These are phyloP conservation scores for Sebastes minor DNA, from an alignment of 2,797 vertebrate species.

Conservation along the genomic window DNA sequence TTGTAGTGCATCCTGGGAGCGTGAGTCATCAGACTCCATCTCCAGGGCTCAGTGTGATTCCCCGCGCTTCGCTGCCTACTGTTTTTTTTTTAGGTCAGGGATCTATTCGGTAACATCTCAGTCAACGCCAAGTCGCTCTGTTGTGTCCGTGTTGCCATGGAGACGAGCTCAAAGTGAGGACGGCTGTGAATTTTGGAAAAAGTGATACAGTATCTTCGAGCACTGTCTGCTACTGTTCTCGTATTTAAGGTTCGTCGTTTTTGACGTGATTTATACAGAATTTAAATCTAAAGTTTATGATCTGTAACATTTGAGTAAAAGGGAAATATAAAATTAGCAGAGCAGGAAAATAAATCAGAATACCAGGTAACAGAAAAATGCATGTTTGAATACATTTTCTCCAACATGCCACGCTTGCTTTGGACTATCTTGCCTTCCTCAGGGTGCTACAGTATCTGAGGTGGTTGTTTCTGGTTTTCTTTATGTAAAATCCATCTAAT, in stretches of 20 bases:
- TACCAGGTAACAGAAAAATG: not conserved
- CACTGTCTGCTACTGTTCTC: not conserved
- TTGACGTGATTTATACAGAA: not conserved
- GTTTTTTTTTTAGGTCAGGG: not conserved
- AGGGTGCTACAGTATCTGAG: not conserved
- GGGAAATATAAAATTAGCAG: not conserved
- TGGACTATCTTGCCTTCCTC: not conserved
- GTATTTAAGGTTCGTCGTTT: not conserved
- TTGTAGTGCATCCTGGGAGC: conserved; percentile 23
- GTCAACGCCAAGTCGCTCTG: conserved; percentile 16
- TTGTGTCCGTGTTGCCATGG: conserved; percentile 45
- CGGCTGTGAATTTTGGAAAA: conserved; percentile 16
- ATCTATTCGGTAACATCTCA: conserved; percentile 6
- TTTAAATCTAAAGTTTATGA: not conserved
- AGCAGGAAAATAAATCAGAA: not conserved
- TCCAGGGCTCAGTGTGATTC: conserved; percentile 5
- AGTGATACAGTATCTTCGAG: not conserved
- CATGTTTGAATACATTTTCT: not conserved
- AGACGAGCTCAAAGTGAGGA: conserved; percentile 8
- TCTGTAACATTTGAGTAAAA: not conserved
- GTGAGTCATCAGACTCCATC: conserved; percentile 43
- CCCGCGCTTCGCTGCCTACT: not conserved
- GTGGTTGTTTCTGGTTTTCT: not conserved
- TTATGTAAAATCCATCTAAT: not conserved
- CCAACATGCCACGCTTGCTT: too few species aligned